phyloP scores from a whole-genome alignment of 2,113 vertebrate genomes.

The Ophthalmolycus amberensis region DNA sequence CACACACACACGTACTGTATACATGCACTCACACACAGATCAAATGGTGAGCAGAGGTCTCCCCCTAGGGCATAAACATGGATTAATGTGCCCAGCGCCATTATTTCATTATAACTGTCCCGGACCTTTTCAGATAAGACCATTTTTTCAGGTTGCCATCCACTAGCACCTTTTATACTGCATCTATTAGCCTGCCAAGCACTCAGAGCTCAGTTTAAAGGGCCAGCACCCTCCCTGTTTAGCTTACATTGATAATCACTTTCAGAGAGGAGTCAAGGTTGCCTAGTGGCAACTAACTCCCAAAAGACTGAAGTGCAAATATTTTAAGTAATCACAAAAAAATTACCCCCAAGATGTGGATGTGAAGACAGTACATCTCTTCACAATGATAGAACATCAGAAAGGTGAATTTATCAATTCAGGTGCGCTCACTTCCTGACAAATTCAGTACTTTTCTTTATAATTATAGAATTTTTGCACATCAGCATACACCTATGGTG shows the following conservation, averaged over 20 bases:
- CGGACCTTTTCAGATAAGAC: slow-evolving; percentile 82
- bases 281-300: slow-evolving; percentile 2
- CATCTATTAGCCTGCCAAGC: slow-evolving; percentile 78
- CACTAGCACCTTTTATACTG: slow-evolving; percentile 79
- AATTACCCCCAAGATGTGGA: not conserved
- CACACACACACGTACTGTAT: slow-evolving; percentile 12
- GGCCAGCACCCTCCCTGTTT: slow-evolving; percentile 60
- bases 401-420: not conserved
- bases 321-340: slow-evolving; percentile 35
- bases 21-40: slow-evolving; percentile 63
- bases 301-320: slow-evolving; percentile 14
- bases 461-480: not conserved
- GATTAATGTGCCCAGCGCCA: slow-evolving; percentile 77
- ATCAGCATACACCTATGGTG: slow-evolving; percentile 1
- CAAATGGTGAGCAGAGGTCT: slow-evolving; percentile 68
- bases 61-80: slow-evolving; percentile 64
- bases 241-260: slow-evolving; percentile 27
- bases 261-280: slow-evolving; percentile 38
- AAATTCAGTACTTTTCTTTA: not conserved
- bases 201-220: slow-evolving; percentile 77
- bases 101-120: slow-evolving; percentile 83
- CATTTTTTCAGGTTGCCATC: slow-evolving; percentile 82
- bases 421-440: not conserved
- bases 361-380: slow-evolving; percentile 6
- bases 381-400: not conserved